phyloP scores from a whole-genome alignment of 2,888 invertebrate genomes.

The Stenodema calcarata region DNA sequence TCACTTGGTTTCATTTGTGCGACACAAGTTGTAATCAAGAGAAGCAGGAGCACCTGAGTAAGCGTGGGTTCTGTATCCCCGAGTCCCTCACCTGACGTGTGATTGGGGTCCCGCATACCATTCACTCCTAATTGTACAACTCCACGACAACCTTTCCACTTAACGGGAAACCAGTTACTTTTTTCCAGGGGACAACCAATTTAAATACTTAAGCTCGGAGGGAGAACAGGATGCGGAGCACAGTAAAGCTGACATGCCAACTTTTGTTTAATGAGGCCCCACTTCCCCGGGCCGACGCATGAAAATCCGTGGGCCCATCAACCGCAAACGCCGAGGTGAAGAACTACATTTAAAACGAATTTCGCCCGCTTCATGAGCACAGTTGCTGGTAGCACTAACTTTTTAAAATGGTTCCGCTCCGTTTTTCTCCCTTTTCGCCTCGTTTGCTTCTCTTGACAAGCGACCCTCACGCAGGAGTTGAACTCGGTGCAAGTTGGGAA shows the following conservation, averaged over 20 bases:
- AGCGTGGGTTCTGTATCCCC: not conserved
- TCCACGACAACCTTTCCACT: slow-evolving; percentile 43
- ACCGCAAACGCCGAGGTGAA: slow-evolving; percentile 13
- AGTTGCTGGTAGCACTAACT: slow-evolving; percentile 38
- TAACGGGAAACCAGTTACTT: slow-evolving; percentile 26
- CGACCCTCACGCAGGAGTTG: not conserved
- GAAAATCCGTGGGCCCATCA: slow-evolving; percentile 34
- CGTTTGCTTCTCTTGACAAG: slow-evolving; percentile 33
- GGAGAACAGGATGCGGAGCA: slow-evolving; percentile 7
- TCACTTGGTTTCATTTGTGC: slow-evolving; percentile 26
- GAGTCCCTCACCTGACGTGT: not conserved
- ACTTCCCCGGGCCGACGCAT: not conserved
- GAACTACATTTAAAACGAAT: slow-evolving; percentile 43
- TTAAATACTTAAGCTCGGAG: slow-evolving; percentile 40
- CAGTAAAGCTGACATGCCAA: slow-evolving; percentile 22
- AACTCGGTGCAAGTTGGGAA: not conserved
- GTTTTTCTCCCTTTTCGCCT: slow-evolving; percentile 25
- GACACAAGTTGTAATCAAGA: slow-evolving; percentile 35
- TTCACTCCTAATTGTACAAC: slow-evolving; percentile 46
- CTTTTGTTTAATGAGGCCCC: slow-evolving; percentile 45
- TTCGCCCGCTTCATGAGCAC: slow-evolving; percentile 43
- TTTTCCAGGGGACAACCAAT: slow-evolving; percentile 44
- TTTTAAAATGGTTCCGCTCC: not conserved
- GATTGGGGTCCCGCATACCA: slow-evolving; percentile 29
- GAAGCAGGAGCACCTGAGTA: slow-evolving; percentile 26